Evolutionary conservation across 64 coral and sea anemone genomes (phyloP).

Genomic region (Montipora capricornis): DNA sequence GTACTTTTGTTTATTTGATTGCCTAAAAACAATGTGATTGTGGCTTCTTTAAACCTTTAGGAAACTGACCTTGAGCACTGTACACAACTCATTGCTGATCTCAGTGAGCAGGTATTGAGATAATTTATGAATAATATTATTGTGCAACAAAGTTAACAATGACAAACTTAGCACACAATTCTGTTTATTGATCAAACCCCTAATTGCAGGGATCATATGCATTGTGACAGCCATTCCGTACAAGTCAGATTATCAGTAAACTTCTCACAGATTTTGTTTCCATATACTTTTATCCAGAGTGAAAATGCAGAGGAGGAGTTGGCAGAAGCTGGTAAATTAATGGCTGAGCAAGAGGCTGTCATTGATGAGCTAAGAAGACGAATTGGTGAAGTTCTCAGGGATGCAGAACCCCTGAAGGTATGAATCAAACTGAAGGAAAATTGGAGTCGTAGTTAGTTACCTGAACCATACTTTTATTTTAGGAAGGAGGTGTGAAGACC

Average conservation of each 20-base stretch:
- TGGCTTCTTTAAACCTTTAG: neutral
- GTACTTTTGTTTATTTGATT: no score
- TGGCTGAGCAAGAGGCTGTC: neutral
- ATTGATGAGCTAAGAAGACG: neutral
- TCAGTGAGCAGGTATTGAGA: neutral
- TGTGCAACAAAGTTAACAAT: no score
- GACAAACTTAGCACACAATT: no score
- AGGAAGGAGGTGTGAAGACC: no score
- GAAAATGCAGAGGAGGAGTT: conserved; percentile 26
- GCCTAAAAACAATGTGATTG: no score
- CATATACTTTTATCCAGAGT: neutral
- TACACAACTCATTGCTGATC: neutral
- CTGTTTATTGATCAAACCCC: no score
- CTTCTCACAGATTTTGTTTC: no score
- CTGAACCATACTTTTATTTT: no score
- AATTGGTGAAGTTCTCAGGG: neutral
- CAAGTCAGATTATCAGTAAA: no score
- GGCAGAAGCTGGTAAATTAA: neutral
- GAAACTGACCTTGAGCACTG: neutral
- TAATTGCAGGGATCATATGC: neutral
- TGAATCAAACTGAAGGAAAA: neutral
- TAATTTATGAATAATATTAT: no score
- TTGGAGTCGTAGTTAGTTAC: no score
- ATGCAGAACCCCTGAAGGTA: conserved; percentile 37
- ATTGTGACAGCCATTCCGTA: no score